Evolutionary conservation across 2,888 invertebrate genomes (phyloP).

Genomic region (Pseudanteris insignis): DNA sequence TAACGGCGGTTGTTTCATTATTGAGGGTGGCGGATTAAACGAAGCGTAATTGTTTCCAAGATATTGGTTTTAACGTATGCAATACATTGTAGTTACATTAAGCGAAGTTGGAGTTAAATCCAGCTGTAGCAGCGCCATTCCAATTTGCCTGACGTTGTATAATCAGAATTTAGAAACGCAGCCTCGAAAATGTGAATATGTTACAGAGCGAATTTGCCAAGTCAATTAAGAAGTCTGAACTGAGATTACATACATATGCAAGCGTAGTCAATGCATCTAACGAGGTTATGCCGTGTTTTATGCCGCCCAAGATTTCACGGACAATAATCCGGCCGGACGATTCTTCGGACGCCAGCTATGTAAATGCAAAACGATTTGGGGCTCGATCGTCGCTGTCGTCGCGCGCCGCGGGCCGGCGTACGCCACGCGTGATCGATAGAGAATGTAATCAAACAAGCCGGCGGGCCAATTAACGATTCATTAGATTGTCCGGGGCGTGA

Average conservation of each 20-base stretch:
- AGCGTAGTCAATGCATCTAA: slow-evolving; percentile 42
- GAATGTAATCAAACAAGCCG: no score
- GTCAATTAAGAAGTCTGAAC: slow-evolving; percentile 48
- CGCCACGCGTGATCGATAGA: no score
- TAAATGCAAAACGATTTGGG: slow-evolving; percentile 5
- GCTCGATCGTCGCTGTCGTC: no score
- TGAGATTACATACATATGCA: slow-evolving; percentile 48
- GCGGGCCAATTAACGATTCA: no score
- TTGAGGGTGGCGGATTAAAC: slow-evolving; percentile 30
- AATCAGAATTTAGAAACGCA: slow-evolving; percentile 46
- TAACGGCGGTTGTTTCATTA: slow-evolving; percentile 25
- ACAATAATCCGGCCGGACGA: slow-evolving; percentile 29
- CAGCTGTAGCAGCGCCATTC: slow-evolving; percentile 25
- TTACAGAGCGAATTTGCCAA: slow-evolving; percentile 45
- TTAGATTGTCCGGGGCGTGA: no score
- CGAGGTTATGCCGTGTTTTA: slow-evolving; percentile 41
- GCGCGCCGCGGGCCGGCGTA: no score
- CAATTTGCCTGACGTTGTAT: slow-evolving; percentile 42
- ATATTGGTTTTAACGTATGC: slow-evolving; percentile 44
- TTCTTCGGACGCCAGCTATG: no score
- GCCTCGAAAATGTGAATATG: slow-evolving; percentile 44
- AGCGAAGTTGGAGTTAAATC: slow-evolving; percentile 43
- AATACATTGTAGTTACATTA: slow-evolving; percentile 41
- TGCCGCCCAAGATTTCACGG: slow-evolving; percentile 38
- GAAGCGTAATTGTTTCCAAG: slow-evolving; percentile 42